phyloP scores from a whole-genome alignment of 2,888 invertebrate species.

The Lasius platythorax region DNA sequence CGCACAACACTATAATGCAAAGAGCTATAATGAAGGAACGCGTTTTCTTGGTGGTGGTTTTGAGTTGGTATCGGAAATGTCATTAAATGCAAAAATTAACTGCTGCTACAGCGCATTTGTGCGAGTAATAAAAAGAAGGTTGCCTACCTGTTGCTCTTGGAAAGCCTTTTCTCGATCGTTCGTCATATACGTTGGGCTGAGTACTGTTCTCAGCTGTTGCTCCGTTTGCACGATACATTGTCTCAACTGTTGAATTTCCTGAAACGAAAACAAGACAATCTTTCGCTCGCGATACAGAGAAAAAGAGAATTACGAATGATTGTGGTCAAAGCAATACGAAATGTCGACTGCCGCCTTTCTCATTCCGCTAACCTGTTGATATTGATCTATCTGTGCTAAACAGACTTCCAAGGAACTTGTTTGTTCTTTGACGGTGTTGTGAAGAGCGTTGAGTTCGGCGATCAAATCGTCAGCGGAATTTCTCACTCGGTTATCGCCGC shows the following conservation, averaged over 20 bases:
- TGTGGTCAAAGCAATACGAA: neutral
- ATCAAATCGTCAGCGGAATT: slow-evolving; percentile 91
- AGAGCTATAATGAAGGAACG: slow-evolving; percentile 49
- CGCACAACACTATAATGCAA: neutral
- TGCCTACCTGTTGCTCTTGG: slow-evolving; percentile 95
- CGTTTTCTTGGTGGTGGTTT: slow-evolving; percentile 81
- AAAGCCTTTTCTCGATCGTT: slow-evolving; percentile 93
- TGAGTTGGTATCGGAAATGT: slow-evolving; percentile 82
- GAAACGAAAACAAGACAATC: slow-evolving; percentile 70
- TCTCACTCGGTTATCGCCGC: slow-evolving; percentile 92
- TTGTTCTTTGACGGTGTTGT: slow-evolving; percentile 89
- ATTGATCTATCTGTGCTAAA: slow-evolving; percentile 94
- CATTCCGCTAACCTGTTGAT: slow-evolving; percentile 89
- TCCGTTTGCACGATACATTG: slow-evolving; percentile 95
- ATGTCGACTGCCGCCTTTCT: neutral
- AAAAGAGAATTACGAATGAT: slow-evolving; percentile 1
- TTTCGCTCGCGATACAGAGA: slow-evolving; percentile 17
- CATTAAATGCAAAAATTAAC: slow-evolving; percentile 76
- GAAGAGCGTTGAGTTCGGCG: slow-evolving; percentile 90
- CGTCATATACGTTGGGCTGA: slow-evolving; percentile 94
- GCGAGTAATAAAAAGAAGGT: slow-evolving; percentile 71
- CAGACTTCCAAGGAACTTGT: slow-evolving; percentile 91
- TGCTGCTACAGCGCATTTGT: slow-evolving; percentile 79
- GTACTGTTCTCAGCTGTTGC: slow-evolving; percentile 93
- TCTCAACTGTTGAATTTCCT: slow-evolving; percentile 94